Evolutionary conservation across 2,797 vertebrate species (phyloP).

Genomic region (Ibycter americanus): DNA sequence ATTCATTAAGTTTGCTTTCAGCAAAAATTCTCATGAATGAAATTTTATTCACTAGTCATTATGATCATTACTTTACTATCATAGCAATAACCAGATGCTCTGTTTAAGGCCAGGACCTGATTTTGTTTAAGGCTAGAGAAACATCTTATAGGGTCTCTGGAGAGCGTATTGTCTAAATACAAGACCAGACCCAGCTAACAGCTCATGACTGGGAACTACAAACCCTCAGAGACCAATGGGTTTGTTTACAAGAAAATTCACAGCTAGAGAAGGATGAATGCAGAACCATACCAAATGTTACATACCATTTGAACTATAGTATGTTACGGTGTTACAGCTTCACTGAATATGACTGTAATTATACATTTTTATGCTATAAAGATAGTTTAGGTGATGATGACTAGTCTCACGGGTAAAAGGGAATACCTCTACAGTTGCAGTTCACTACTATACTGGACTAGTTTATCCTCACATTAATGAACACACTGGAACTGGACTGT

Average conservation of each 20-base stretch:
- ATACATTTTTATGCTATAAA: background rate
- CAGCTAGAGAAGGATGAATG: background rate
- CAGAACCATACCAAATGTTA: background rate
- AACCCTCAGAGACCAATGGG: slow-evolving; percentile 1
- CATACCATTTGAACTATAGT: background rate
- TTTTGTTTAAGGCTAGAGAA: slow-evolving; percentile 37
- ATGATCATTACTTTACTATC: slow-evolving; percentile 32
- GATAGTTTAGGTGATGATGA: background rate
- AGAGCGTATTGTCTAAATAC: slow-evolving; percentile 14
- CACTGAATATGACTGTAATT: background rate
- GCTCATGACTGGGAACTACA: background rate
- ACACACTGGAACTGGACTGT: background rate
- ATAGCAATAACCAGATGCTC: background rate
- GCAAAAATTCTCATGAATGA: slow-evolving; percentile 58
- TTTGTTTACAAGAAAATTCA: slow-evolving; percentile 34
- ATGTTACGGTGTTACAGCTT: background rate
- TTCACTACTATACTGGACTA: background rate
- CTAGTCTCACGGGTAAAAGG: background rate
- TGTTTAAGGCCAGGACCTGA: background rate
- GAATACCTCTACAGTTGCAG: background rate
- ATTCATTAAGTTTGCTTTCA: slow-evolving; percentile 59
- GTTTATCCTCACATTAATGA: background rate
- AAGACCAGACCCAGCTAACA: background rate
- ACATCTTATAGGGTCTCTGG: background rate
- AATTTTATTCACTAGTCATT: slow-evolving; percentile 48